Conservation (phyloP, 2,797 vertebrate genomes). For the Nyctibius grandis region DNA sequence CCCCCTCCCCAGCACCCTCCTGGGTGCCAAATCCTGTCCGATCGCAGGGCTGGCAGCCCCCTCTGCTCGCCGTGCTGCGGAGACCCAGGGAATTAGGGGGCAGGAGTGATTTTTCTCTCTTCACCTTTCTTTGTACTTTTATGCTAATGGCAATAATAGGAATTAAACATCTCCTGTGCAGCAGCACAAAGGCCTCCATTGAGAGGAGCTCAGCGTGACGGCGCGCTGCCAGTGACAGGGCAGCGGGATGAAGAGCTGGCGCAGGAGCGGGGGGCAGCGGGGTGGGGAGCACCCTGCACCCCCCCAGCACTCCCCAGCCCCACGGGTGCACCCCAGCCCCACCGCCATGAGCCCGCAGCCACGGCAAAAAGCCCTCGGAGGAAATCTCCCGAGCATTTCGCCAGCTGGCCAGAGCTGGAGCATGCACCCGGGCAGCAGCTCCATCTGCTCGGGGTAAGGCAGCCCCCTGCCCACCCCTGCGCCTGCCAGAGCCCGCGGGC, state of each 20-base stretch:
- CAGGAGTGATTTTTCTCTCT: not conserved
- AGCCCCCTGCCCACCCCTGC: not conserved
- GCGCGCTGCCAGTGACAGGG: not conserved
- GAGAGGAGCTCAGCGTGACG: not conserved
- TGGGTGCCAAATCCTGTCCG: fast-evolving
- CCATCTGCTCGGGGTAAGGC: not conserved
- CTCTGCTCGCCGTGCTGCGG: fast-evolving
- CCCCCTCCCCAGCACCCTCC: not conserved
- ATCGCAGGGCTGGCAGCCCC: not conserved
- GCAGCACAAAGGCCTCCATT: conserved; percentile 14
- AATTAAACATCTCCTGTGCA: not conserved
- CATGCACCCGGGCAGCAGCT: not conserved
- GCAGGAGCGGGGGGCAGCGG: not conserved
- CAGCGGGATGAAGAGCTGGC: not conserved
- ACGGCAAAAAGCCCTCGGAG: fast-evolving
- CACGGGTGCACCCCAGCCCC: fast-evolving
- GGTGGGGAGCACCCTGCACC: not conserved
- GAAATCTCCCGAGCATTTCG: fast-evolving
- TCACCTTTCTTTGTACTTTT: not conserved
- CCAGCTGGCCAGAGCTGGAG: not conserved
- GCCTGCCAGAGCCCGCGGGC: not conserved
- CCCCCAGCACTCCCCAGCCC: fast-evolving
- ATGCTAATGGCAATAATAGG: not conserved
- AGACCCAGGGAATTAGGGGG: not conserved
- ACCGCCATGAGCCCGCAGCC: fast-evolving